A percentile compares a stretch with the other conserved stretches of the same genome.
Evolutionary conservation across 2,888 invertebrate genomes (phyloP).

Genomic region (Nomada fucata): DNA sequence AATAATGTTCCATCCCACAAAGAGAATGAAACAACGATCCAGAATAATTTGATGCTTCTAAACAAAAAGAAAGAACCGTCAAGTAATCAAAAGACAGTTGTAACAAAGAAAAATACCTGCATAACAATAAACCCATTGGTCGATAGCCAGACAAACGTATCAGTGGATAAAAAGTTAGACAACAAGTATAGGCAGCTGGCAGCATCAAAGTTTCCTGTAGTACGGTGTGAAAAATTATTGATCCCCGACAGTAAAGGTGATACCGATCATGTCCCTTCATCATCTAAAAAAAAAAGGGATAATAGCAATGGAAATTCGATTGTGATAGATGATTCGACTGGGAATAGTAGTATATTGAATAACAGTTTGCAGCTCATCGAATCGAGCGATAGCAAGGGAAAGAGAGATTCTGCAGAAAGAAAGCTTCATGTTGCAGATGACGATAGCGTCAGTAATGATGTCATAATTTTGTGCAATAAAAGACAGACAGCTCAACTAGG

Average conservation of each 20-base stretch:
- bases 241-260: not conserved
- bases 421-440: not conserved
- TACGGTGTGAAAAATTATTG: slow-evolving; percentile 30
- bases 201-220: slow-evolving; percentile 35
- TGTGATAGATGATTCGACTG: accelerated
- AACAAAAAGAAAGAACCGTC: not conserved
- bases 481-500: not conserved
- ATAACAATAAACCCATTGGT: not conserved
- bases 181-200: slow-evolving; percentile 3
- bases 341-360: not conserved
- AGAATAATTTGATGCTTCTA: not conserved
- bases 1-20: not conserved
- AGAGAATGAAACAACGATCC: not conserved
- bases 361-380: not conserved
- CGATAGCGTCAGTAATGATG: slow-evolving; percentile 1
- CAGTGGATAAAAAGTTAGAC: not conserved
- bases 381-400: not conserved
- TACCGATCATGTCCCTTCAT: not conserved
- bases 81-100: not conserved
- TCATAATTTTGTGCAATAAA: slow-evolving; percentile 41
- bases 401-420: not conserved
- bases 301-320: not conserved
- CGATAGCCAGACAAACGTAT: not conserved
- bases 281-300: too few relatives aligned
- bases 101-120: not conserved